phyloP scores from a whole-genome alignment of 2,113 vertebrate genomes.

The Craseonycteris thonglongyai region DNA sequence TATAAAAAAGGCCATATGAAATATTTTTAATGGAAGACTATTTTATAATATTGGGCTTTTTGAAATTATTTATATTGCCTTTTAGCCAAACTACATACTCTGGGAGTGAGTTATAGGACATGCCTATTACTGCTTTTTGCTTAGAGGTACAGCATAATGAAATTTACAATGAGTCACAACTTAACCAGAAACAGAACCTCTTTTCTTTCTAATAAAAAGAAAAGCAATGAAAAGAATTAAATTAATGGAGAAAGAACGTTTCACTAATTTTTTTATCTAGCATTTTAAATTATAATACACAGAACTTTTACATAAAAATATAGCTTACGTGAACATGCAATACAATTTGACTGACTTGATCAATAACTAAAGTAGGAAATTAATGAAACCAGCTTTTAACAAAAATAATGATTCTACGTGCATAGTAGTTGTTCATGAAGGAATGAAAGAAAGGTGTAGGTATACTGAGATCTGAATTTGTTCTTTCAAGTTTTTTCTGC shows the following conservation, averaged over 20 bases:
- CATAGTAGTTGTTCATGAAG: background rate
- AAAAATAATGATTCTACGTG: background rate
- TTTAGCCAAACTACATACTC: background rate
- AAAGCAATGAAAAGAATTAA: constrained; percentile 13
- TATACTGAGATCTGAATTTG: background rate
- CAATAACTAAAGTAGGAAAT: background rate
- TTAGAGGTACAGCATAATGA: background rate
- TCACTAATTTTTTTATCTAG: background rate
- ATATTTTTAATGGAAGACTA: background rate
- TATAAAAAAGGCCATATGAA: background rate
- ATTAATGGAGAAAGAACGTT: background rate
- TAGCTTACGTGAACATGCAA: background rate
- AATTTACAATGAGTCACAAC: constrained; percentile 20
- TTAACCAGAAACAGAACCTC: background rate
- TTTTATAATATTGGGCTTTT: background rate
- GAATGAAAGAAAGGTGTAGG: background rate
- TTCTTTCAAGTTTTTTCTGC: background rate
- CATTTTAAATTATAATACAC: background rate
- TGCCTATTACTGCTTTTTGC: background rate
- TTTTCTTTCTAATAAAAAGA: constrained; percentile 1
- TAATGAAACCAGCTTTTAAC: background rate
- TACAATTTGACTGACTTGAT: background rate
- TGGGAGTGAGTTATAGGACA: background rate
- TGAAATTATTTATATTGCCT: background rate
- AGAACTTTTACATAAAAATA: background rate